These are phyloP conservation scores for Monopterus albus DNA, from an alignment of 2,113 vertebrate genomes.

Conservation along the genomic window DNA sequence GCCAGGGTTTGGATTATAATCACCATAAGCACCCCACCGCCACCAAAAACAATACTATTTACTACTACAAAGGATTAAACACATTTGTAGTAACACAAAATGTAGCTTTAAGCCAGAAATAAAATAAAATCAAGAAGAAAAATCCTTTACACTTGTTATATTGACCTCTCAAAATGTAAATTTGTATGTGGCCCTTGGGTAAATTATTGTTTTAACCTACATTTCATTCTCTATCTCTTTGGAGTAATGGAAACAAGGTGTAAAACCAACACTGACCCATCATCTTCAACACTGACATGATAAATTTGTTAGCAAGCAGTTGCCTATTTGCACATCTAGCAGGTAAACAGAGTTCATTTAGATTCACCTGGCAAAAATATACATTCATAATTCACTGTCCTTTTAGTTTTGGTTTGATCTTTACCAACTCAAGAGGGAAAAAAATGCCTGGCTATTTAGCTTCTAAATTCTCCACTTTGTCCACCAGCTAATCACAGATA, in stretches of 20 bases:
- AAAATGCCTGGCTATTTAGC: background rate
- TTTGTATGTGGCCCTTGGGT: background rate
- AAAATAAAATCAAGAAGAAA: constrained; percentile 1
- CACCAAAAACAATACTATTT: constrained; percentile 46
- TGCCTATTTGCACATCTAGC: too few species aligned
- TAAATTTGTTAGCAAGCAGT: too few species aligned
- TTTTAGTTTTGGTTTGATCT: background rate
- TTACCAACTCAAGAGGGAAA: background rate
- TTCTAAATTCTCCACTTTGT: background rate
- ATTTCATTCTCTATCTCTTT: background rate
- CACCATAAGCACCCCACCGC: constrained; percentile 41
- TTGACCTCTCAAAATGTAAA: background rate
- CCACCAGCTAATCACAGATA: background rate
- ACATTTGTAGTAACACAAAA: constrained; percentile 35
- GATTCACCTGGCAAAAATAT: background rate
- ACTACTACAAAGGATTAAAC: constrained; percentile 30
- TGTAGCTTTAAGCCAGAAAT: constrained; percentile 3
- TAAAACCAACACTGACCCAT: too few species aligned
- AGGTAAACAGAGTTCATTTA: too few species aligned
- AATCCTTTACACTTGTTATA: constrained; percentile 26
- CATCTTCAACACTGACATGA: too few species aligned
- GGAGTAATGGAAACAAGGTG: background rate
- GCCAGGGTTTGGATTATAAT: constrained; percentile 66
- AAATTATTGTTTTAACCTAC: background rate
- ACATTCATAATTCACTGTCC: background rate